Percentiles rank a stretch among this genome's conserved stretches.
Evolutionary conservation across 2,797 vertebrate genomes (phyloP).

Genomic region (Florisuga fusca): DNA sequence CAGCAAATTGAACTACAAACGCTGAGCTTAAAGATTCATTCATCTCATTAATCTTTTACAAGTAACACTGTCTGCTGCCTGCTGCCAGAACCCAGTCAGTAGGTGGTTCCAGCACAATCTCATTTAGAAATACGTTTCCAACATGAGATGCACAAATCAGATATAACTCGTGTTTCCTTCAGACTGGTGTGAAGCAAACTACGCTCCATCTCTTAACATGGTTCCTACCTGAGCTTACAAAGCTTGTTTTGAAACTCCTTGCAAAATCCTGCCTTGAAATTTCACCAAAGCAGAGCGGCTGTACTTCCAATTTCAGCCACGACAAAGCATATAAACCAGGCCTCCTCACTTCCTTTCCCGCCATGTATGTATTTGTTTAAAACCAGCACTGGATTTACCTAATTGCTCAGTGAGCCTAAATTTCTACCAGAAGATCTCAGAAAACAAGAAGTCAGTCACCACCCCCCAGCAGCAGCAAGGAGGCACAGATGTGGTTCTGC

Average conservation of each 20-base stretch:
- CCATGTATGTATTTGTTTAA: neutral
- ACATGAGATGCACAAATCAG: neutral
- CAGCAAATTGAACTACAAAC: neutral
- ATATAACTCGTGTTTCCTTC: neutral
- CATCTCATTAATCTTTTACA: slow-evolving; percentile 34
- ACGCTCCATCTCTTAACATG: neutral
- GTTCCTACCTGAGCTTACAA: neutral
- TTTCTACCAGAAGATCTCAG: neutral
- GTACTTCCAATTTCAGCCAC: neutral
- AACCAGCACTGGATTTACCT: neutral
- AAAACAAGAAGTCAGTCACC: neutral
- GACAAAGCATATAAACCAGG: neutral
- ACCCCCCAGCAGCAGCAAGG: neutral
- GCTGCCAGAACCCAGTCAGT: neutral
- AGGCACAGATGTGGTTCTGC: neutral
- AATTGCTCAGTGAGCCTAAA: neutral
- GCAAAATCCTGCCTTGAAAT: neutral
- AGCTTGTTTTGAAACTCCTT: neutral
- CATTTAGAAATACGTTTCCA: neutral
- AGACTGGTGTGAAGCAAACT: neutral
- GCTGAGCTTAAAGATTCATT: slow-evolving; percentile 20
- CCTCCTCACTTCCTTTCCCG: neutral
- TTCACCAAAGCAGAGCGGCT: neutral
- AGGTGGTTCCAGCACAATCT: neutral
- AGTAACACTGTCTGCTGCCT: neutral